Evolutionary conservation across 2,113 vertebrate genomes (phyloP).

Genomic region (Meles meles): DNA sequence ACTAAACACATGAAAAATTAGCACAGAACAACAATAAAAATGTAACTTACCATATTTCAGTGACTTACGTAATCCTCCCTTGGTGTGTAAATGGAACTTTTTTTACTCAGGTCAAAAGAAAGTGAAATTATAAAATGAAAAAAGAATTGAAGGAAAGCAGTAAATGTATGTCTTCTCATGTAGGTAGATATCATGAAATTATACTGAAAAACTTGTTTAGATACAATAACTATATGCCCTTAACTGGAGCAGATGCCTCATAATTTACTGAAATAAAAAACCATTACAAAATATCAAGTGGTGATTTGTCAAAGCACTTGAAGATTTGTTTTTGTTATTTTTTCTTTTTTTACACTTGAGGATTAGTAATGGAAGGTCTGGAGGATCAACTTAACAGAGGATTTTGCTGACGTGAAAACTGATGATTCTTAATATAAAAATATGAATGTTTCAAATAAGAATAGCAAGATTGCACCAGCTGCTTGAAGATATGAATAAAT

Average conservation of each 20-base stretch:
- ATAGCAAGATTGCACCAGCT: neutral
- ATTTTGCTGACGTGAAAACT: slow-evolving; percentile 34
- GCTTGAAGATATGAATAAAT: neutral
- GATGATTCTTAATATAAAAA: slow-evolving; percentile 38
- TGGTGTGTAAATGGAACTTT: slow-evolving; percentile 48
- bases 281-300: slow-evolving; percentile 29
- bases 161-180: slow-evolving; percentile 15
- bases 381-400: slow-evolving; percentile 45
- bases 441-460: slow-evolving; percentile 24
- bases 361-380: slow-evolving; percentile 24
- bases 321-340: neutral
- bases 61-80: slow-evolving; percentile 58
- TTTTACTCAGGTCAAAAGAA: slow-evolving; percentile 19
- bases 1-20: slow-evolving; percentile 65
- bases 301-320: slow-evolving; percentile 6
- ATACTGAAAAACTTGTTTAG: slow-evolving; percentile 55
- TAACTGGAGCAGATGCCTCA: slow-evolving; percentile 49
- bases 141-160: neutral
- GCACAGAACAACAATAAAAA: slow-evolving; percentile 70
- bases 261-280: slow-evolving; percentile 73
- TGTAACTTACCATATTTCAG: slow-evolving; percentile 64
- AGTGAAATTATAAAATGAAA: slow-evolving; percentile 60
- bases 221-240: slow-evolving; percentile 42
- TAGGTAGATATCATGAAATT: slow-evolving; percentile 1
- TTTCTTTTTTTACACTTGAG: neutral